Conservation (phyloP, 2,797 vertebrate species). For the Crenuchus spilurus region DNA sequence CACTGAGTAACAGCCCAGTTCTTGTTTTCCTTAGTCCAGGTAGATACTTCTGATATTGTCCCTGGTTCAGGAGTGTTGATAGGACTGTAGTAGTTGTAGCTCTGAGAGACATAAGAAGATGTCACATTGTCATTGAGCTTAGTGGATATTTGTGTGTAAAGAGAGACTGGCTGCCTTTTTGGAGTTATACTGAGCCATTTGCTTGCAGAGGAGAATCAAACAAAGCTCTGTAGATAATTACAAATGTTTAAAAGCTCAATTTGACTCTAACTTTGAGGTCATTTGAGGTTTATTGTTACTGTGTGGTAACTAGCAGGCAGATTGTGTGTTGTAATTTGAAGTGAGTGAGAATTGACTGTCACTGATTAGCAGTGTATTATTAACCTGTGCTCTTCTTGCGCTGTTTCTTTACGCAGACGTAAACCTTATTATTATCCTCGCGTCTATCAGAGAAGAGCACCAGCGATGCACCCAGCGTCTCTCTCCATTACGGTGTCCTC, state of each 20-base stretch:
- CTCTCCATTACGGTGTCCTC: slow-evolving; percentile 35
- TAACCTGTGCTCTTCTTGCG: slow-evolving; percentile 26
- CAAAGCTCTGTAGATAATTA: background rate
- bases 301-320: background rate
- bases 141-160: background rate
- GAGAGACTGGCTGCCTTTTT: background rate
- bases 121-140: too few relatives aligned
- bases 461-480: slow-evolving; percentile 14
- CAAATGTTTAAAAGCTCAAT: background rate
- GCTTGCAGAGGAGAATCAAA: background rate
- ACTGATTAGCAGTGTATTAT: slow-evolving; percentile 36
- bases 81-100: too few relatives aligned
- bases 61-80: too few relatives aligned
- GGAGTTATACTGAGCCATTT: background rate
- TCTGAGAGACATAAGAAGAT: too few relatives aligned
- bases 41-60: too few relatives aligned
- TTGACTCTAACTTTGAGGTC: background rate
- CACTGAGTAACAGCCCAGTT: too few relatives aligned
- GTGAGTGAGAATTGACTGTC: slow-evolving; percentile 4
- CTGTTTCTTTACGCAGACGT: slow-evolving; percentile 32
- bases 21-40: too few relatives aligned
- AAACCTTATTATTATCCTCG: slow-evolving; percentile 47
- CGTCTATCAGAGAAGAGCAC: slow-evolving; percentile 22
- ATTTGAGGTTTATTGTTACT: background rate
- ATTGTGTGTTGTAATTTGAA: background rate